These are phyloP conservation scores for Pelmatolapia mariae DNA, from an alignment of 2,113 vertebrate genomes.

Conservation along the genomic window DNA sequence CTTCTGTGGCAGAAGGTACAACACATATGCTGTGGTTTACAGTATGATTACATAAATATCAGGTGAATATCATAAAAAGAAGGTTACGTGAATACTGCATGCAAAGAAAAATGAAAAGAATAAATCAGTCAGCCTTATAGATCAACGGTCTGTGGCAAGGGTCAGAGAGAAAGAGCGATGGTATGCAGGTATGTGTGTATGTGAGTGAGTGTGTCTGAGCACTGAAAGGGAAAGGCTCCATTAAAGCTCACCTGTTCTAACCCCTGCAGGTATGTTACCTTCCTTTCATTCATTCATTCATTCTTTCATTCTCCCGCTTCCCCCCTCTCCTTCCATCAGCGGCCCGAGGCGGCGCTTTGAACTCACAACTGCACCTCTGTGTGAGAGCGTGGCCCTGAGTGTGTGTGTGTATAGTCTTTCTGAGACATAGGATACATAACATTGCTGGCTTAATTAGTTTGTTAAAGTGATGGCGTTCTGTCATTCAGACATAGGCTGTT, in stretches of 20 bases:
- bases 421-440: neutral
- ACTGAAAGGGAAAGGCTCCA: constrained; percentile 69
- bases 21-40: neutral
- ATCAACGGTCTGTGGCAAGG: neutral
- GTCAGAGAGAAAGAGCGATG: constrained; percentile 13
- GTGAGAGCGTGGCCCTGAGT: neutral
- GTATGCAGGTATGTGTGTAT: constrained; percentile 8
- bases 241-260: constrained; percentile 69
- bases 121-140: neutral
- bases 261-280: constrained; percentile 64
- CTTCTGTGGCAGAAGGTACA: neutral
- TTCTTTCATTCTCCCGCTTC: constrained; percentile 37
- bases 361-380: constrained; percentile 48
- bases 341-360: constrained; percentile 55
- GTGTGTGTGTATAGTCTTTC: constrained; percentile 8
- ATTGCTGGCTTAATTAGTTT: neutral
- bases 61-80: neutral
- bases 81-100: neutral
- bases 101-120: neutral
- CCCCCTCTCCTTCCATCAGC: constrained; percentile 39
- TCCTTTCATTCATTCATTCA: constrained; percentile 57
- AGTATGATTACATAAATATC: neutral
- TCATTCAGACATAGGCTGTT: neutral
- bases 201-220: neutral
- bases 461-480: neutral